Base-by-base conservation (phyloP, 2,888 invertebrate species). In the Shargacucullia verbasci region DNA sequence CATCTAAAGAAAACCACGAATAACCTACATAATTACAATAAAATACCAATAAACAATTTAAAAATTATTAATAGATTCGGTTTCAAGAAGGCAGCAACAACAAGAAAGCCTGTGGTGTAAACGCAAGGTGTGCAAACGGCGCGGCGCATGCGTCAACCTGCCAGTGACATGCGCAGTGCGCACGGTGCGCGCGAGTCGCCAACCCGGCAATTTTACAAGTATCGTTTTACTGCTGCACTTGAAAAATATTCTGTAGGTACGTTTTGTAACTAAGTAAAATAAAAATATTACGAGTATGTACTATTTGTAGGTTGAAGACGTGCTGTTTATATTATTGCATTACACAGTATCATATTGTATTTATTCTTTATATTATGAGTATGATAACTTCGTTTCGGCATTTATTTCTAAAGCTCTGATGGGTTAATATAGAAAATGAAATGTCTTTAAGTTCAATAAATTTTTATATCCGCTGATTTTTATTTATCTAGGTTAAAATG, bases 201-300 rank as follows among this genome's bases (percentile, higher is more conserved):
- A 50, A 64, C 48, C 76, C 72, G 79, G 86, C 87, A 84, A 76
- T 86, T 79, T 78, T 65, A 46, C 57, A 47, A 82, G 89, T 88
- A 83, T 90, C 85, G 66, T 69, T 84, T 90, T 90, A 85, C 90
- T 80, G 78, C 72, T 67, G 56, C 41, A 61, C 60, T 65, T 50
- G 59, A 66, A 77, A 72, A 70, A 70, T 73, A 66, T 68, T 29
- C 43, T 66, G 43, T 65, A 67, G 41, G 53, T 63, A 63, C 46
- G 27, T 55, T 45, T 45, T 47, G 49, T 55, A 54, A 48, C 54
- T 38, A 52, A 31, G 46, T 37, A 25, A 25, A 31, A 54, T 70
- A 52, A 49, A 53, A 53, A 56, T 55, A 6, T 37, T 13, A 52
- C 37, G 27, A 50, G 40, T 64, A 27, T 45, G 49, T 44, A 47